These are phyloP conservation scores for Nilaparvata lugens DNA, from an alignment of 1,140 invertebrate species.

Conservation along the genomic window DNA sequence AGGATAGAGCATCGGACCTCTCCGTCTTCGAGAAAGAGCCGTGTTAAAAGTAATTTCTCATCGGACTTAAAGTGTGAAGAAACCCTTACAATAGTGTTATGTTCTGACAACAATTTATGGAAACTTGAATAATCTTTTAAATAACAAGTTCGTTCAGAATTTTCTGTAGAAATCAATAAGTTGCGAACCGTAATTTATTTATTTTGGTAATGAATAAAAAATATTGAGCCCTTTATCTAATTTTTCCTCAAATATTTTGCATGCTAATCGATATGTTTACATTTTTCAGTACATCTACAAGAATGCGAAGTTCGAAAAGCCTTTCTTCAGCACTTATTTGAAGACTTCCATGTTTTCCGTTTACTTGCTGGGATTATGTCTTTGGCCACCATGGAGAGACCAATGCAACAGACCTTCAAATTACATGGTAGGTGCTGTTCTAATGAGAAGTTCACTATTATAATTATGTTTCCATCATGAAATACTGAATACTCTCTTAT, in stretches of 20 bases:
- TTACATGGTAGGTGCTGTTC: conserved; percentile 46
- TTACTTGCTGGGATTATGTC: conserved; percentile 71
- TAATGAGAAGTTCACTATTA: no score
- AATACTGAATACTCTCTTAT: no score
- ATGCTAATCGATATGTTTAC: conserved; percentile 22
- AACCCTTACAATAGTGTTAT: no score
- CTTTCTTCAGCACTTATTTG: conserved; percentile 81
- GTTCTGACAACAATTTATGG: no score
- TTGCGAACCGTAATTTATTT: not conserved
- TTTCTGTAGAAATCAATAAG: not conserved
- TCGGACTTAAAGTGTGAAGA: no score
- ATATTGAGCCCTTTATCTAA: no score
- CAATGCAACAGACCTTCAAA: conserved; percentile 56
- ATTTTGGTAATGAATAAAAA: conserved; percentile 9
- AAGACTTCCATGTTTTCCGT: conserved; percentile 82
- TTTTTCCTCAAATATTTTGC: not conserved
- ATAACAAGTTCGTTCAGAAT: no score
- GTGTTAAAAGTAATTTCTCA: no score
- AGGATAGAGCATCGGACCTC: no score
- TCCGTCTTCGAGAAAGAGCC: no score
- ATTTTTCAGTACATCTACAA: conserved; percentile 69
- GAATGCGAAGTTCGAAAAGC: conserved; percentile 69
- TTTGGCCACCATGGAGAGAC: conserved; percentile 74
- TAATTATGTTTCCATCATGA: no score
- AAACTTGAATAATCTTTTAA: no score